phyloP scores from a whole-genome alignment of 2,888 invertebrate genomes.

The Caenorhabditis sp. region DNA sequence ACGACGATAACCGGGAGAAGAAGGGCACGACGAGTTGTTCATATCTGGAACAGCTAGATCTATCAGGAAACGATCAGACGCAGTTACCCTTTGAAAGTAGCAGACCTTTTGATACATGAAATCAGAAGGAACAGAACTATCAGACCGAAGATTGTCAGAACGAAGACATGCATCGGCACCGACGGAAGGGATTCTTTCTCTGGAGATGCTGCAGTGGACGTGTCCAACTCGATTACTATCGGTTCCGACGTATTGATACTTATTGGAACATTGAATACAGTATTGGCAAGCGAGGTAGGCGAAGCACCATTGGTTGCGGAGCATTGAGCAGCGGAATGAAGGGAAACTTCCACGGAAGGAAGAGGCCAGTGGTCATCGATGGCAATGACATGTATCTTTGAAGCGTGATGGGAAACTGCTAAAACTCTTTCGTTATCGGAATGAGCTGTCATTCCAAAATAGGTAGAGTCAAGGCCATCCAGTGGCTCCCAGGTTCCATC shows the following conservation, averaged over 20 bases:
- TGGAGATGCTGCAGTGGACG: background rate
- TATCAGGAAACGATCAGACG: no score
- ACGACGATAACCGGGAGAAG: constrained; percentile 76
- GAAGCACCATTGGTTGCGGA: constrained; percentile 35
- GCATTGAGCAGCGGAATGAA: constrained; percentile 40
- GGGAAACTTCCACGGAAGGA: constrained; percentile 57
- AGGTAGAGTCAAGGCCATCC: constrained; percentile 61
- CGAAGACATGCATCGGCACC: constrained; percentile 52
- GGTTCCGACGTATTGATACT: constrained; percentile 35
- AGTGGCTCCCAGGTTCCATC: constrained; percentile 73
- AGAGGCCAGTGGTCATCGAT: constrained; percentile 46
- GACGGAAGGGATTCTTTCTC: constrained; percentile 5
- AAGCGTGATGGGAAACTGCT: constrained; percentile 68
- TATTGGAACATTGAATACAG: constrained; percentile 54
- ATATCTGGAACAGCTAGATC: constrained; percentile 69
- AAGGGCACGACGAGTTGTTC: constrained; percentile 80
- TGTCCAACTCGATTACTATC: background rate
- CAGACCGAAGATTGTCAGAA: constrained; percentile 43
- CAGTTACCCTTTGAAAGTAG: constrained; percentile 61
- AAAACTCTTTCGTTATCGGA: constrained; percentile 71
- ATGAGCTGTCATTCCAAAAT: constrained; percentile 69
- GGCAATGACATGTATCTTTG: constrained; percentile 56
- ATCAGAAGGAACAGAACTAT: constrained; percentile 28
- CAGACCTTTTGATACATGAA: constrained; percentile 39
- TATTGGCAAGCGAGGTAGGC: constrained; percentile 37